These are phyloP conservation scores for Chrysogorgia sp. DNA, from an alignment of 92 coral and sea anemone genomes.

Conservation along the genomic window DNA sequence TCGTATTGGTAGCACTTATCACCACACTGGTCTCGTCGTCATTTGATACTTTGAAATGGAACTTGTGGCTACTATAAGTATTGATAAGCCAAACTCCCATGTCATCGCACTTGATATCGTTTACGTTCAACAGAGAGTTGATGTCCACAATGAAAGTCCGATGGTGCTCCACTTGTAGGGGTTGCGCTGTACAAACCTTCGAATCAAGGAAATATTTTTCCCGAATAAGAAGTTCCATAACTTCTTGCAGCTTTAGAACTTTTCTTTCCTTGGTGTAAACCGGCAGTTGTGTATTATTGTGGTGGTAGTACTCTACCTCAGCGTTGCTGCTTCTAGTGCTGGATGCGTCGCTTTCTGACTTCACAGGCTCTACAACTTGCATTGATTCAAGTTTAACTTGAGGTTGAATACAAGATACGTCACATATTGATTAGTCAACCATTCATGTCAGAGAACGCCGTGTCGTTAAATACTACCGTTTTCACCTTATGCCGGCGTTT, in stretches of 20 bases:
- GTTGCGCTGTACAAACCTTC: conserved; percentile 55
- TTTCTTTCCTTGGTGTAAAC: neutral
- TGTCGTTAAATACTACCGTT: too few species aligned
- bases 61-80: conserved; percentile 56
- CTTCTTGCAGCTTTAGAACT: conserved; percentile 15
- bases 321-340: too few species aligned
- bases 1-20: conserved; percentile 31
- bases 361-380: too few species aligned
- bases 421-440: too few species aligned
- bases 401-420: too few species aligned
- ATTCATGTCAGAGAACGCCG: too few species aligned
- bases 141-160: conserved; percentile 58
- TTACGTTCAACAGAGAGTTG: conserved; percentile 43
- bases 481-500: too few species aligned
- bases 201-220: conserved; percentile 42
- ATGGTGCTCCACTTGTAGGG: conserved; percentile 60
- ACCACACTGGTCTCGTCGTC: conserved; percentile 28
- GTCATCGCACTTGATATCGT: conserved; percentile 64
- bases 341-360: too few species aligned
- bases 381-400: too few species aligned
- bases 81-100: too few species aligned
- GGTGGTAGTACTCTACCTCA: too few species aligned
- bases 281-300: neutral
- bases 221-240: conserved; percentile 8
- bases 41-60: conserved; percentile 43